Evolutionary conservation across 2,113 vertebrate genomes (phyloP), one percentile per base, ranked within the genome.

Genomic region (Cyprinodon variegatus): DNA sequence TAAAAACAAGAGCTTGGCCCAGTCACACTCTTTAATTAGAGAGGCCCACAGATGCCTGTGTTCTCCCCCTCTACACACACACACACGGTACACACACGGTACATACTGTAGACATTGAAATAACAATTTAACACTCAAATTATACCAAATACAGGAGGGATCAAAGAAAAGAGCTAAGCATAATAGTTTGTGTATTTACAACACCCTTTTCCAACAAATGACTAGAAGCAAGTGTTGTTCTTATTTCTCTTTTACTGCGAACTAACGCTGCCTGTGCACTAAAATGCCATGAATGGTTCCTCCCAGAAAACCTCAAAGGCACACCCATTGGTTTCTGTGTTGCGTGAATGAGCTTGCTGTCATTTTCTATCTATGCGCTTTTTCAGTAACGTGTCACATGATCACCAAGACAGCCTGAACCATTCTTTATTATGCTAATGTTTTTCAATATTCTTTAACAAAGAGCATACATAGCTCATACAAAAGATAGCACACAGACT

Each of bases 401-500:
- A 94, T 92, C 85, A 70, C 77, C 61, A 14, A 79, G 90, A 87
- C 91, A 93, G 94, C 84, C 90, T 88, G 88, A 94, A 93, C 90
- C 87, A 90, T 90, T 94, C 90, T 95, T 96, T 97, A 91, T 97
- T 90, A 96, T 96, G 96, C 95, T 96, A 96, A 97, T 91, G 82
- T 88, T 91, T 91, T 92, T 91, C 88, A 90, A 74, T 91, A 87
- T 88, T 90, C 77, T 74, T 82, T 79, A 84, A 96, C 94, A 95
- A 95, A 94, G 93, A 93, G 92, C 91, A 88, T 92, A 93, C 93
- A 93, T 92, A 93, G 94, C 95, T 95, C 50, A 4, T 84, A 95
- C 92, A 95, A 94, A 94, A 93, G 93, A 91, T 94, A 95, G 94
- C 93, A 93, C 81, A 86, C 83, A 63, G 89, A 75, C 88, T 88